Conservation (phyloP, 2,797 vertebrate species). For the Amblyraja radiata region DNA sequence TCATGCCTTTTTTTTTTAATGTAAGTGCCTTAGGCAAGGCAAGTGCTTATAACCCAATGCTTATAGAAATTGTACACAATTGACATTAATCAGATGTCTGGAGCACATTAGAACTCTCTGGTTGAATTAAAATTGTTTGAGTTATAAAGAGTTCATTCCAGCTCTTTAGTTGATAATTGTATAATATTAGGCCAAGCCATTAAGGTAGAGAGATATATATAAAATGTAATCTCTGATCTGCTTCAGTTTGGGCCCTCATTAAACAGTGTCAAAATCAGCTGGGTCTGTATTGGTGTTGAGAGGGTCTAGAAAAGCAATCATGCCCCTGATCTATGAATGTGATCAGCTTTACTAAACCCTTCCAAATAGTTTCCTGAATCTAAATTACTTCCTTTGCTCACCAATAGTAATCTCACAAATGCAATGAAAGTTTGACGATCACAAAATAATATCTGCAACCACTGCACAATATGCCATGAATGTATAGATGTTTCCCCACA, state of each 20-base stretch:
- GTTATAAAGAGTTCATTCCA: neutral
- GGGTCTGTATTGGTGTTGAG: neutral
- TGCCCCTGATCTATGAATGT: neutral
- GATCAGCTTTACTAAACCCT: neutral
- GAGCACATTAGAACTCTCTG: neutral
- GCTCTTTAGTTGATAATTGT: neutral
- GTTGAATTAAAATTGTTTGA: neutral
- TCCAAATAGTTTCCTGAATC: neutral
- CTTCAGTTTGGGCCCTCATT: neutral
- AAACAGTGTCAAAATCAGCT: neutral
- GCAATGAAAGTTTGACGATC: no score
- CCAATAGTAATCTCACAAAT: no score
- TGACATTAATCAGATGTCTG: neutral
- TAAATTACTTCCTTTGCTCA: neutral
- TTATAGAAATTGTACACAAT: neutral
- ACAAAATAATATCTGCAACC: no score
- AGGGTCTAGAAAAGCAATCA: neutral
- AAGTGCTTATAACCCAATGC: no score
- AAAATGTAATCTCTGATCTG: neutral
- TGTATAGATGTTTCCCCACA: no score
- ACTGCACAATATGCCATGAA: no score
- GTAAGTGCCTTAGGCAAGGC: no score
- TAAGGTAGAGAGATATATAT: neutral
- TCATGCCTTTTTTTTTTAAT: neutral
- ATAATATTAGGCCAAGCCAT: neutral